Base-by-base conservation (phyloP, 1,140 invertebrate species). In the Patella vulgata region DNA sequence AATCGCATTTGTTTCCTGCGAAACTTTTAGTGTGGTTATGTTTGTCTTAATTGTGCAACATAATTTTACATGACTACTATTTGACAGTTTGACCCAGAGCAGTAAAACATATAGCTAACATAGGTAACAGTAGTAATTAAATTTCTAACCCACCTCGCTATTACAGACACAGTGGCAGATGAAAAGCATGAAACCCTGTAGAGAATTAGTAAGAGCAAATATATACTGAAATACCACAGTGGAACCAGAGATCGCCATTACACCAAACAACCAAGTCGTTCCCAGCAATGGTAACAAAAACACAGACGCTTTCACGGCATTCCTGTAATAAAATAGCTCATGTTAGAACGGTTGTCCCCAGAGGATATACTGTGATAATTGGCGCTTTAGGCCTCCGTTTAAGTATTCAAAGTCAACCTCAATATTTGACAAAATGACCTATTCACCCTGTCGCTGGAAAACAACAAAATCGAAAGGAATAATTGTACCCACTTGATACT, bases 141-240 rank as follows among this genome's bases (percentile, higher is more conserved):
- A n/a, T n/a, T n/a, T n/a, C n/a, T n/a, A n/a, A 52, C 27, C 11
- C 25, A 54, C 52, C 52, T 54, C 52, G 6, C n/a, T 54, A 36
- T 54, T 54, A 21, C n/a, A 36, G 31, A 54, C 39, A 36, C 52
- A 54, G 21, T 54, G 52, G 36, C 52, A 54, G 31, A 54, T 19
- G 17, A 54, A 54, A 12, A 54, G 14, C 52, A 54, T n/a, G 17
- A 54, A n/a, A 8, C 52, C 62, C 55, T 64, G 62, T 11, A 56
- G 44, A n/a, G 61, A 57, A 33, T 57, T 63, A n/a, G 36, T 40
- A 44, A 57, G 25, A 11, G 61, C 33, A 33, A 63, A 63, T 23
- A 63, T n/a, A 36, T 63, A 63, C 46, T 63, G 61, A 28, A 63
- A 63, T 30, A 63, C 54, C 8, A 63, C 27, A 28, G 61, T 63